Evolutionary conservation across 2,797 vertebrate genomes (phyloP), one percentile per base, ranked within the genome.

Genomic region (Coendou prehensilis): DNA sequence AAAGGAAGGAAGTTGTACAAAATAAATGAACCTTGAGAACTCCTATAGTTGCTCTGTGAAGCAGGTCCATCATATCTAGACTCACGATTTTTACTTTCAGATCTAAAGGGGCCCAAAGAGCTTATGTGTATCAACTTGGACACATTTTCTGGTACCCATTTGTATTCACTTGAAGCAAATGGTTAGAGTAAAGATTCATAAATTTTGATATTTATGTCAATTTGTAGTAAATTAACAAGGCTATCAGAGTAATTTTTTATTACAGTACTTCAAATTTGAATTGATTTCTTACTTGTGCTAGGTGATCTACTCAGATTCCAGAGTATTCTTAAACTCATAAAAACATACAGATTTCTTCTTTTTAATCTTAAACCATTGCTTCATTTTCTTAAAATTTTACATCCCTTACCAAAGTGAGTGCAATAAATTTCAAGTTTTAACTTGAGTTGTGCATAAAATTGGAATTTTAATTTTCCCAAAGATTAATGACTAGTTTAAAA

Each of bases 351-450:
- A 76, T 61, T 56, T 67, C 22, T 45, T 9, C 37, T 94, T 59
- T 61, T 52, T 37, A 30, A 13, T 63, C 22, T 80, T 94, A 47
- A 0, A 80, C 4, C 18, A 47, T 17, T n/a, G 9, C 20, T 91
- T 87, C 47, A 50, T 94, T 93, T 91, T 81, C 86, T 95, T 91
- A 79, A 93, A 45, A 28, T 52, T 95, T 88, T 82, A 73, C 1
- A 9, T 94, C 41, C 15, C 22, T 93, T 82, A 54, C 41, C 47
- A 92, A 59, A 89, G 41, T 37, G 80, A 50, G 10, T 54, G 56
- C 73, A n/a, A 41, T 89, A 61, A 75, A 88, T 88, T 91, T 64
- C 73, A 47, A 61, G 54, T 57, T 89, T 95, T 85, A 73, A 33
- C 17, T 45, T 63, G 22, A 94, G n/a, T 84, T 90, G 37, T 63